phyloP scores from a whole-genome alignment of 2,888 invertebrate genomes.

The Ormyrus labotus region DNA sequence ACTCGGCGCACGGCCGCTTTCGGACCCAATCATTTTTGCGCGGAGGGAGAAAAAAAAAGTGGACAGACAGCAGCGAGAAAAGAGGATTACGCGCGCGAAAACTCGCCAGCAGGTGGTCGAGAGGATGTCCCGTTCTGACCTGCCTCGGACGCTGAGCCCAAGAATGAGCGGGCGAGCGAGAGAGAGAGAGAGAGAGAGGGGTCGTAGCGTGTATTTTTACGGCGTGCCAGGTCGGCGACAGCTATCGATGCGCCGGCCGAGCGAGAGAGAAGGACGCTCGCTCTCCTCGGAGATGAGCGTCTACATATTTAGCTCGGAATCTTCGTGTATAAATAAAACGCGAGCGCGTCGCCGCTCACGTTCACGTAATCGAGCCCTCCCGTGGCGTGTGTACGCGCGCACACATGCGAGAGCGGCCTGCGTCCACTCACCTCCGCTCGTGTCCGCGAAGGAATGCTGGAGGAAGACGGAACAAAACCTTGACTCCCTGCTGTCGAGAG shows the following conservation, averaged over 20 bases:
- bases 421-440: too few species aligned
- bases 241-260: not conserved
- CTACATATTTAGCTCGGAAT: slow-evolving; percentile 51
- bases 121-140: not conserved
- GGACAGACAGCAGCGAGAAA: too few species aligned
- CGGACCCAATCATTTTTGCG: too few species aligned
- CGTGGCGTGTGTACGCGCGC: not conserved
- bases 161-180: not conserved
- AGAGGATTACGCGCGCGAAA: slow-evolving; percentile 7
- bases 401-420: too few species aligned
- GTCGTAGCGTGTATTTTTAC: not conserved
- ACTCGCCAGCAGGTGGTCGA: slow-evolving; percentile 37
- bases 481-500: too few species aligned
- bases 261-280: not conserved
- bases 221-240: too few species aligned
- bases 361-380: slow-evolving; percentile 44
- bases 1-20: too few species aligned
- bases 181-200: slow-evolving; percentile 12
- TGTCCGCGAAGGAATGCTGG: too few species aligned
- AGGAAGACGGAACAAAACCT: too few species aligned
- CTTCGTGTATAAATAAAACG: slow-evolving; percentile 52
- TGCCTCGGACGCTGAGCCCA: not conserved
- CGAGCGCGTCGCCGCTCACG: not conserved
- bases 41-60: too few species aligned
- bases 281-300: not conserved